phyloP scores from a whole-genome alignment of 2,888 invertebrate genomes.

The Euzophera pinguis region DNA sequence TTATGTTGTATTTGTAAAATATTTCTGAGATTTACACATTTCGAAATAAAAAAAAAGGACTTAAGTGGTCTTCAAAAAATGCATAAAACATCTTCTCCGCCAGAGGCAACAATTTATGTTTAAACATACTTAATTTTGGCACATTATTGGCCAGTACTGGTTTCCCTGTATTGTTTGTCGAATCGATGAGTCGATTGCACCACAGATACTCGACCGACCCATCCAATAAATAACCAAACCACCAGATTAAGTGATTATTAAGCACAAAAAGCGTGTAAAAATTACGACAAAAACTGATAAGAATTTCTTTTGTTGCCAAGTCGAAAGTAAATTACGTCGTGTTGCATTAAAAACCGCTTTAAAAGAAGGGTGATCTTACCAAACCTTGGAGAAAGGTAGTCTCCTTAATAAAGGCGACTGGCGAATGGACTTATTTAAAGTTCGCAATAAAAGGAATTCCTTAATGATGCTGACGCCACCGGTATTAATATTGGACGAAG shows the following conservation, averaged over 20 bases:
- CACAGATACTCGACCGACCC: constrained; percentile 28
- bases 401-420: constrained; percentile 66
- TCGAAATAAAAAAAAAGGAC: too few species aligned
- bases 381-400: constrained; percentile 75
- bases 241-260: constrained; percentile 63
- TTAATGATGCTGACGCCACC: constrained; percentile 74
- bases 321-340: constrained; percentile 42
- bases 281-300: constrained; percentile 53
- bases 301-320: constrained; percentile 55
- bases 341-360: constrained; percentile 45
- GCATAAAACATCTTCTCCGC: constrained; percentile 15
- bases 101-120: constrained; percentile 37
- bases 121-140: constrained; percentile 39
- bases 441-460: constrained; percentile 76
- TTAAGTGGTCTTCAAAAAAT: not conserved
- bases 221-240: constrained; percentile 48
- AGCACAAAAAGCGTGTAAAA: constrained; percentile 47
- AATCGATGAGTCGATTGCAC: constrained; percentile 41
- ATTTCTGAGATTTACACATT: too few species aligned
- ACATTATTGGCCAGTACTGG: constrained; percentile 39
- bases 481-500: constrained; percentile 71
- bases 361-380: constrained; percentile 67
- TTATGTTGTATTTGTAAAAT: too few species aligned
- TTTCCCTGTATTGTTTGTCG: constrained; percentile 38
- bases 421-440: constrained; percentile 71